A percentile compares a stretch with the other conserved stretches of the same genome.
phyloP scores from a whole-genome alignment of 2,113 vertebrate genomes.

The Lophius piscatorius region DNA sequence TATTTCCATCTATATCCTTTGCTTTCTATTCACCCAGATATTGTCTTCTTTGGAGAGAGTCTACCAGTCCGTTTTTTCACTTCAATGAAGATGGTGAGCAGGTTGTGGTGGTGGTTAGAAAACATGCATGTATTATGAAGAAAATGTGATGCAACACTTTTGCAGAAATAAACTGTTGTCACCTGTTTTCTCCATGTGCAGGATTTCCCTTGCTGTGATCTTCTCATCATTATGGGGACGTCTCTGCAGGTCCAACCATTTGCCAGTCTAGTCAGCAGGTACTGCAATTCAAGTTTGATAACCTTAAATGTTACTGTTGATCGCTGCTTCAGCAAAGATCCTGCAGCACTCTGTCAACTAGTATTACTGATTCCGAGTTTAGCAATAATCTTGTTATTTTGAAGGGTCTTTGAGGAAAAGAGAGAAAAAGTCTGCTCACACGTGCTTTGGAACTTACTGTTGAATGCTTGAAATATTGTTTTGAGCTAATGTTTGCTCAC shows the following conservation, averaged over 20 bases:
- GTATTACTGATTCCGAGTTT: not conserved
- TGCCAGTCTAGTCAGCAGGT: constrained; percentile 89
- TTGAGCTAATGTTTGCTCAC: not conserved
- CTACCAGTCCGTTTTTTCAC: constrained; percentile 88
- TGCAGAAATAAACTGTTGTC: not conserved
- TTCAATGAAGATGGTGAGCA: constrained; percentile 85
- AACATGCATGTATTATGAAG: constrained; percentile 2
- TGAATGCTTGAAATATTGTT: not conserved
- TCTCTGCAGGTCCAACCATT: constrained; percentile 94
- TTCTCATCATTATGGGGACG: constrained; percentile 93
- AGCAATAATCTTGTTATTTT: not conserved
- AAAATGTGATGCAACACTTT: not conserved
- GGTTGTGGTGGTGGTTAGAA: not conserved
- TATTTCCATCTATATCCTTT: not conserved
- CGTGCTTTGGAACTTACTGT: not conserved
- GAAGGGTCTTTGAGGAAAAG: not conserved
- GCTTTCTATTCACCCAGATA: constrained; percentile 76
- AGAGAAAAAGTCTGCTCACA: not conserved
- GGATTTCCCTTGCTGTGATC: constrained; percentile 89
- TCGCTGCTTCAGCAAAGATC: not conserved
- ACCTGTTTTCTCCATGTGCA: constrained; percentile 38
- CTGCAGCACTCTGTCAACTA: too few relatives aligned
- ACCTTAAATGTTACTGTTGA: not conserved
- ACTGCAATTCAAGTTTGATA: constrained; percentile 11
- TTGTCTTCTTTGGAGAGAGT: constrained; percentile 92